Evolutionary conservation across 2,888 invertebrate genomes (phyloP).

Genomic region (Apamea sordens): DNA sequence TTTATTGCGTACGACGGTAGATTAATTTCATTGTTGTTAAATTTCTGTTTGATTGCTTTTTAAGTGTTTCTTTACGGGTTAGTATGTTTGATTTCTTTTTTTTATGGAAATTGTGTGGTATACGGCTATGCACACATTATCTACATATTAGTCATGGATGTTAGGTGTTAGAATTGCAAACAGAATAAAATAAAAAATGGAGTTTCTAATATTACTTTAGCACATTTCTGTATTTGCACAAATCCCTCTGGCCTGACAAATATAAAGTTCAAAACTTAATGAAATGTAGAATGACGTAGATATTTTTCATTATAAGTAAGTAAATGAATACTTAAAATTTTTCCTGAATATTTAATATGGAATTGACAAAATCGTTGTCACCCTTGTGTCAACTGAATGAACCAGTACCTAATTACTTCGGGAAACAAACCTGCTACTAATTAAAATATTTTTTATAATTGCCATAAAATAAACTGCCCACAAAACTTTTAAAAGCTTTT

Average conservation of each 20-base stretch:
- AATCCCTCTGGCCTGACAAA: neutral
- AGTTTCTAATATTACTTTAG: neutral
- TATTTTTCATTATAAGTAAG: neutral
- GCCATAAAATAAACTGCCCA: constrained; percentile 32
- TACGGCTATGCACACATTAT: neutral
- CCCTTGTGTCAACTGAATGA: neutral
- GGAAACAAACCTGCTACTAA: neutral
- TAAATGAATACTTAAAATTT: neutral
- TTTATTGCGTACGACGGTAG: constrained; percentile 73
- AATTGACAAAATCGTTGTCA: constrained; percentile 4
- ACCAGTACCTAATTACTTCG: neutral
- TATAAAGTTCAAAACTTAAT: neutral
- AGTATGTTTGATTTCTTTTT: constrained; percentile 42
- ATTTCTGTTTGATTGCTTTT: constrained; percentile 62
- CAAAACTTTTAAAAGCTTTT: constrained; percentile 24
- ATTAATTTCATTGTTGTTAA: constrained; percentile 82
- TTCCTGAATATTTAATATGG: neutral
- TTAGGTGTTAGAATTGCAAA: neutral
- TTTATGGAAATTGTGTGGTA: constrained; percentile 21
- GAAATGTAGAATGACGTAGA: neutral
- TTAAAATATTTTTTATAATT: constrained; percentile 42
- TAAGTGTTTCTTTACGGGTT: constrained; percentile 61
- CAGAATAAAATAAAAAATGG: neutral
- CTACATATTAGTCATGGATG: neutral
- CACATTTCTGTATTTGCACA: neutral